Base-by-base conservation (phyloP, 2,797 vertebrate genomes). In the Pteronotus mesoamericanus region DNA sequence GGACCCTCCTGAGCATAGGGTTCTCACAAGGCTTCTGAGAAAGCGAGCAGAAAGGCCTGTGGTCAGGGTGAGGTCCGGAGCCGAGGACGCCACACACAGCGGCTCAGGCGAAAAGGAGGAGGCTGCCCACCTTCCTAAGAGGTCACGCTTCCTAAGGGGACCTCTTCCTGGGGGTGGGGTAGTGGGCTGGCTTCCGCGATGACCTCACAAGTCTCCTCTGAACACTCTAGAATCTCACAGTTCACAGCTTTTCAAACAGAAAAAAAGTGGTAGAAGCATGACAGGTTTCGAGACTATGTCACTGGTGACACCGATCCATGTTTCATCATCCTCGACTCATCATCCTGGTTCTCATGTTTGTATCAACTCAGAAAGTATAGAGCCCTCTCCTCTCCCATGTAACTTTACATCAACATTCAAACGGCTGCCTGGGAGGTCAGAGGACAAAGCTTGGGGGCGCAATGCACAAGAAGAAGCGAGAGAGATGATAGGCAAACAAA, bases 391-490 rank as follows among this genome's bases (percentile, higher is more conserved):
- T 15, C 22, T 71, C 74, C 59, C 14, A 7, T 12, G 3, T 42
- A 53, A 29, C 42, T 48, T 48, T 2, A 15, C 4, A 26, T 22
- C 34, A n/a, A 83, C 66, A 11, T 18, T 18, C 80, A 75, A 48
- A 64, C 29, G 32, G 34, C 24, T 18, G 18, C 46, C 19, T 1
- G 32, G 24, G 55, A 69, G 46, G 55, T 9, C 68, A 15, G 29
- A 12, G 22, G 24, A 6, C 12, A 69, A 42, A 71, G 29, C 26
- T 8, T 0, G 8, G 19, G 66, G 68, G 59, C 48, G 48, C 18
- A 79, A 64, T 22, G 85, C 69, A 59, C 42, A 94, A 94, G 75
- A n/a, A 74, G 39, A 93, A 80, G 83, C 24, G 24, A 7, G 82
- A 82, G 74, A 22, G 37, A 44, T 1, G 57, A 9, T 22, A 19